Base-by-base conservation (phyloP, 2,113 vertebrate species). In the Platysteira castanea region DNA sequence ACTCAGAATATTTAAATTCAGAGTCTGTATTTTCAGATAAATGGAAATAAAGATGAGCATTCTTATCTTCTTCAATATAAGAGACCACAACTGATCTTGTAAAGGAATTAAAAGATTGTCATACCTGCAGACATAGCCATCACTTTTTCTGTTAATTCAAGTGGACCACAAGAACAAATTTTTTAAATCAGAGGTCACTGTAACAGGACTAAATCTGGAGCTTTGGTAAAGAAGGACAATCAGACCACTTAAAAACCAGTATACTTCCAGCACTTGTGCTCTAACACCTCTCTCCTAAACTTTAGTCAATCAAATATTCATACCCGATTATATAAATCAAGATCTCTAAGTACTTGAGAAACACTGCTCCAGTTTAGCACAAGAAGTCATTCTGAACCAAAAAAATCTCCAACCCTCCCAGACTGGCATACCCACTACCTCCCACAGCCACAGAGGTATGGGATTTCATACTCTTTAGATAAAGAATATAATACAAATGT, bases 401-500 rank as follows among this genome's bases (percentile, higher is more conserved):
- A 78, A 11, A 44, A 3, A 61, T 6, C 26, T 70, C 31, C 56
- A 74, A 27, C 7, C 31, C 15, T 57, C 60, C 5, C 13, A 41
- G 15, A 16, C 1, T 28, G 22, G 49, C 26, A 69, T 10, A 77
- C 2, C 30, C n/a, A 49, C 31, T 30, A n/a, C 22, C 50, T 57
- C 54, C 50, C 31, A 14, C 2, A 44, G 26, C 14, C 13, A 59
- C 18, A 46, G 0, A 50, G 13, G 10, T 7, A 74, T 5, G 8
- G n/a, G 13, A 84, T 46, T 49, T 52, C 41, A 35, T 2, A 5
- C 23, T 57, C 24, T 77, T 70, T 33, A 44, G 20, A 69, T 2
- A 52, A 20, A 64, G 18, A 69, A 64, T 6, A n/a, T 5, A 82
- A 61, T 11, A 78, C 2, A 28, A 53, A 64, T 11, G 3, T 5